These are phyloP conservation scores for Crenichthys baileyi DNA, from an alignment of 2,797 vertebrate genomes.

Conservation along the genomic window DNA sequence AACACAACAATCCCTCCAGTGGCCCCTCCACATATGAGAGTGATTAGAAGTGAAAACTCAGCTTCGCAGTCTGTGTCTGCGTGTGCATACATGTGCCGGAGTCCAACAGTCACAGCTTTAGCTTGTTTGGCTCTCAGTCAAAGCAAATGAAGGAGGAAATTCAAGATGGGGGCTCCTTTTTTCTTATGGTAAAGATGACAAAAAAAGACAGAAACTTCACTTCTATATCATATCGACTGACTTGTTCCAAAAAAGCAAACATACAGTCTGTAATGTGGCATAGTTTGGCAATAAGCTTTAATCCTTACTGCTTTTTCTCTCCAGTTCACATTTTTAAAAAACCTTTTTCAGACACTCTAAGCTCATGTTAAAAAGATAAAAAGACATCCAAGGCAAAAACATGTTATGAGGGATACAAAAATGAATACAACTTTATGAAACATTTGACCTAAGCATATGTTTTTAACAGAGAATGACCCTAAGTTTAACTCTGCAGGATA, in stretches of 20 bases:
- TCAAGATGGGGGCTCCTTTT: constrained; percentile 53
- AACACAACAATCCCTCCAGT: constrained; percentile 56
- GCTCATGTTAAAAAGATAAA: background rate
- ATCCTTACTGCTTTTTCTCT: background rate
- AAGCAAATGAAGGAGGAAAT: constrained; percentile 58
- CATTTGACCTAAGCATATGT: background rate
- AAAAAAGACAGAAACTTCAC: constrained; percentile 24
- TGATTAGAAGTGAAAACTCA: constrained; percentile 66
- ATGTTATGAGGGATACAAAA: background rate
- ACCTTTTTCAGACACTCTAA: no score
- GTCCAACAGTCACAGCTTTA: constrained; percentile 41
- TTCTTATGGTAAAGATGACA: constrained; percentile 46
- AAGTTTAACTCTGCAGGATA: background rate
- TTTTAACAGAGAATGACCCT: background rate
- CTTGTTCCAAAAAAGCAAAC: constrained; percentile 27
- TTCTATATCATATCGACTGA: constrained; percentile 24
- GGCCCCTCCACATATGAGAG: constrained; percentile 70
- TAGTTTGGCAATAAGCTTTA: constrained; percentile 12
- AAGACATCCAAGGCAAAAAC: background rate
- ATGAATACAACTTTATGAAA: background rate
- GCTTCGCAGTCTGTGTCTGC: constrained; percentile 24
- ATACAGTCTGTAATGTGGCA: constrained; percentile 7
- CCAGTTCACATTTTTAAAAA: background rate
- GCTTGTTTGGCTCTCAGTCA: constrained; percentile 47
- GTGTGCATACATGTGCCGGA: constrained; percentile 15